phyloP scores from a whole-genome alignment of 2,113 vertebrate genomes.

The human region GRCh38 chr2:150534001-150534500 shows the following conservation, averaged over 20 bases:
- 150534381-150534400: not conserved
- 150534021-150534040: no score
- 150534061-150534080: no score
- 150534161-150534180: not conserved
- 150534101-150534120: no score
- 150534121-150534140: no score
- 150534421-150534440: not conserved
- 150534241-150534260: not conserved
- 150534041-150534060: no score
- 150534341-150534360: not conserved
- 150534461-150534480: not conserved
- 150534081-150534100: no score
- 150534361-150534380: not conserved
- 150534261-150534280: not conserved
- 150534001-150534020: no score
- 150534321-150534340: not conserved
- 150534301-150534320: not conserved
- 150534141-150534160: no score
- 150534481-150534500: not conserved
- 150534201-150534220: not conserved
- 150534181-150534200: not conserved
- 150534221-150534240: not conserved
- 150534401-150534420: not conserved
- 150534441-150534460: not conserved
- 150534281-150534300: not conserved